Percentiles rank a stretch among this genome's conserved stretches.
phyloP scores from a whole-genome alignment of 2,797 vertebrate species.

The Pteronotus mesoamericanus region DNA sequence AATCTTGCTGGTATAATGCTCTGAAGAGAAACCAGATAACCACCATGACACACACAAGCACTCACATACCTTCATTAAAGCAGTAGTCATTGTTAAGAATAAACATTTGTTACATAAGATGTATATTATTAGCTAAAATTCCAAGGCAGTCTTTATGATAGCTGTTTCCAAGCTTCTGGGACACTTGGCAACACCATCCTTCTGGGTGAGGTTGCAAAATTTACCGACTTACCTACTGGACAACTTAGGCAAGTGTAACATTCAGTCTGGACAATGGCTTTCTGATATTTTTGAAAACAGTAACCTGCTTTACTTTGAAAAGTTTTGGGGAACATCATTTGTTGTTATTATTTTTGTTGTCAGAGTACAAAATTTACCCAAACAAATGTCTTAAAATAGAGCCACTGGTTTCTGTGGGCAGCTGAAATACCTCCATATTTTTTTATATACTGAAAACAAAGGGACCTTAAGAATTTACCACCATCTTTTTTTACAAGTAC shows the following conservation, averaged over 20 bases:
- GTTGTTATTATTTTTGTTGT: slow-evolving; percentile 63
- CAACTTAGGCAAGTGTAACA: slow-evolving; percentile 56
- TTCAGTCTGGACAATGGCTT: slow-evolving; percentile 57
- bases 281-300: slow-evolving; percentile 38
- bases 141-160: slow-evolving; percentile 43
- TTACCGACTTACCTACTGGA: slow-evolving; percentile 20
- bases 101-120: slow-evolving; percentile 49
- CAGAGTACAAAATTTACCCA: slow-evolving; percentile 41
- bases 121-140: slow-evolving; percentile 36
- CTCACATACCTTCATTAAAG: background rate
- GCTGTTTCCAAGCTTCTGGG: slow-evolving; percentile 6
- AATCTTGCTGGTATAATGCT: background rate
- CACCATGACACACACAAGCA: no score
- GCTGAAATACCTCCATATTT: background rate
- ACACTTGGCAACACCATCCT: background rate
- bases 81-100: slow-evolving; percentile 49
- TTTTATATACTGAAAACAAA: background rate
- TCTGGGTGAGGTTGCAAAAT: slow-evolving; percentile 34
- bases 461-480: background rate
- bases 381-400: slow-evolving; percentile 49
- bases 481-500: background rate
- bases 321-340: background rate
- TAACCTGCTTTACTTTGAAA: slow-evolving; percentile 64
- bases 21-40: slow-evolving; percentile 14
- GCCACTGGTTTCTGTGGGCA: slow-evolving; percentile 42